Conservation (phyloP, 2,888 invertebrate genomes). For the Noctua janthina region DNA sequence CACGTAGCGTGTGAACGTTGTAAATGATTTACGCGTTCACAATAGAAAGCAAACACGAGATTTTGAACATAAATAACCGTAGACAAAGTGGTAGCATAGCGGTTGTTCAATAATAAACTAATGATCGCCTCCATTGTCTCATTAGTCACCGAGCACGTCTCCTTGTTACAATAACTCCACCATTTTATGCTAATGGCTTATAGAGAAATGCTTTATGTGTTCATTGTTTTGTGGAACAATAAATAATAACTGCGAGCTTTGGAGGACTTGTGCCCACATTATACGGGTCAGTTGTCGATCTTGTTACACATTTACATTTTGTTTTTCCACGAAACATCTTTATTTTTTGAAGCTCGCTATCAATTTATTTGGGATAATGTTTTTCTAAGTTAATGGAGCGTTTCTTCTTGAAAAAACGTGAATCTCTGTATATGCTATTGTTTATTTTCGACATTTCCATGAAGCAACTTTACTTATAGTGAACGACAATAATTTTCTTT, state of each 20-base stretch:
- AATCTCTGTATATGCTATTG: constrained; percentile 31
- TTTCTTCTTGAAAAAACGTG: constrained; percentile 35
- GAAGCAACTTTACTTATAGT: constrained; percentile 4
- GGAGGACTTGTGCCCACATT: constrained; percentile 67
- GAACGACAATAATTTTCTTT: neutral
- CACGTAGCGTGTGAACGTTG: constrained; percentile 60
- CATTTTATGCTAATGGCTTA: constrained; percentile 85
- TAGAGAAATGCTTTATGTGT: constrained; percentile 87
- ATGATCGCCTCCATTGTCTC: constrained; percentile 63
- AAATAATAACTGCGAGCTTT: constrained; percentile 77
- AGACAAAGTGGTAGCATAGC: constrained; percentile 56
- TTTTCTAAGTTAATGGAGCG: constrained; percentile 42
- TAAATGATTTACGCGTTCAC: constrained; percentile 59
- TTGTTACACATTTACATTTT: constrained; percentile 68
- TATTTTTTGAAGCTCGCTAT: constrained; percentile 56
- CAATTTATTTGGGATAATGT: constrained; percentile 60
- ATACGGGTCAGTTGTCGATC: constrained; percentile 63
- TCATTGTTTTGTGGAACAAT: constrained; percentile 85
- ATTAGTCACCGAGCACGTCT: constrained; percentile 71
- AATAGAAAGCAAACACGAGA: constrained; percentile 60
- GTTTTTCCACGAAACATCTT: constrained; percentile 69
- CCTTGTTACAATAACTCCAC: constrained; percentile 73
- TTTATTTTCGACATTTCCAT: constrained; percentile 20
- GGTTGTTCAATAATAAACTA: constrained; percentile 60
- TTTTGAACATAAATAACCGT: constrained; percentile 57